Evolutionary conservation across 2,113 vertebrate species (phyloP).

Genomic region (Phalacrocorax aristotelis): DNA sequence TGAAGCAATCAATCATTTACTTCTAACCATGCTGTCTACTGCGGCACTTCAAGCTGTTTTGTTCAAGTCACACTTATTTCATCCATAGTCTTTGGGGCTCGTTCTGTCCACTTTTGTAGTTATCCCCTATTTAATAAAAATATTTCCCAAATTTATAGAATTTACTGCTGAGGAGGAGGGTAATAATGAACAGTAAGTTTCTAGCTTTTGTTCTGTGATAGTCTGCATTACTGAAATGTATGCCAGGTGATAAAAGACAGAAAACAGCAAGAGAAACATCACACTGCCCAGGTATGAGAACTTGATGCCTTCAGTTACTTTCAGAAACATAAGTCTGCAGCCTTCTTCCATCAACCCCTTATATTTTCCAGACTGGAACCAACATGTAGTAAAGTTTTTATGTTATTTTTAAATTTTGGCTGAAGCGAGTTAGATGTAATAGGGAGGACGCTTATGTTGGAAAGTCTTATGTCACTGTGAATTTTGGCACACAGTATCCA

Average conservation of each 20-base stretch:
- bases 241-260: neutral
- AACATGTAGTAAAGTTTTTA: slow-evolving; percentile 26
- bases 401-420: slow-evolving; percentile 71
- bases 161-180: neutral
- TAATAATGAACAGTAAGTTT: neutral
- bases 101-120: neutral
- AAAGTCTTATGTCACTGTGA: slow-evolving; percentile 73
- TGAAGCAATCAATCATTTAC: neutral
- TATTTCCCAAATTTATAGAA: neutral
- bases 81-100: neutral
- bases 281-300: neutral
- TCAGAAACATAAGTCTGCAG: neutral
- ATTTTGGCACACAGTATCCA: slow-evolving; percentile 54
- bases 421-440: slow-evolving; percentile 57
- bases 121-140: neutral
- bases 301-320: neutral
- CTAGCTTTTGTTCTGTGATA: neutral
- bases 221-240: neutral
- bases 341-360: slow-evolving; percentile 1
- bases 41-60: neutral
- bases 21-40: neutral
- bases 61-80: neutral
- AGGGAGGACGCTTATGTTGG: slow-evolving; percentile 56
- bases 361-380: slow-evolving; percentile 54
- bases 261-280: neutral